Evolutionary conservation across 2,888 invertebrate species (phyloP), one percentile per base, ranked within the genome.

Genomic region (Leptinotarsa haldemani): DNA sequence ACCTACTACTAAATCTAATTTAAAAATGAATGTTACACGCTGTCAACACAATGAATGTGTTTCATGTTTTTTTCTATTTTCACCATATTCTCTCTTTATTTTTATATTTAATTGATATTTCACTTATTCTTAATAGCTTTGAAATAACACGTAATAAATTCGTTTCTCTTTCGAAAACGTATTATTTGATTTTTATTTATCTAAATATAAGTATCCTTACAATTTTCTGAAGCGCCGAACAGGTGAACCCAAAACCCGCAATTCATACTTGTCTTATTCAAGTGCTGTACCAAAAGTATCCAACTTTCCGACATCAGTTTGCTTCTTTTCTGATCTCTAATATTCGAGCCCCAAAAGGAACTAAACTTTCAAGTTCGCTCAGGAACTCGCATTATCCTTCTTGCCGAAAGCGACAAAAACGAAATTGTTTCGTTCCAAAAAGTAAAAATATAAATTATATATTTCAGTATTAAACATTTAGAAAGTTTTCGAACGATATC

Each of bases 401-500:
- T n/a, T 64, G 70, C 63, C 52, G n/a, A 48, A 50, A 63, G 64
- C 52, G 48, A 70, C 61, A 64, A 70, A 70, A 70, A 52, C 64
- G 48, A 70, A 70, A 64, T 70, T 70, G 70, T 70, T 64, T 63
- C 69, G 20, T 69, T 22, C 30, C 52, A 52, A 64, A 70, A 64
- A 64, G 64, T 64, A 70, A 70, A 65, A 70, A 64, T 70, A 70
- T 70, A 70, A 70, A 70, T 70, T 63, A 65, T 50, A 70, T 70
- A 50, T 70, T 46, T 61, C 70, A 22, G 67, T 67, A 53, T 70
- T 64, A 64, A 50, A 70, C 64, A 50, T 70, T 50, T 50, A 70
- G 53, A 64, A 70, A 70, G 64, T 70, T 70, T n/a, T 20, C 47
- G 64, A 64, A 46, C 64, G 56, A 40, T 71, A 65, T 58, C 58